Evolutionary conservation across 2,113 vertebrate genomes (phyloP).

Genomic region (Phasianus colchicus): DNA sequence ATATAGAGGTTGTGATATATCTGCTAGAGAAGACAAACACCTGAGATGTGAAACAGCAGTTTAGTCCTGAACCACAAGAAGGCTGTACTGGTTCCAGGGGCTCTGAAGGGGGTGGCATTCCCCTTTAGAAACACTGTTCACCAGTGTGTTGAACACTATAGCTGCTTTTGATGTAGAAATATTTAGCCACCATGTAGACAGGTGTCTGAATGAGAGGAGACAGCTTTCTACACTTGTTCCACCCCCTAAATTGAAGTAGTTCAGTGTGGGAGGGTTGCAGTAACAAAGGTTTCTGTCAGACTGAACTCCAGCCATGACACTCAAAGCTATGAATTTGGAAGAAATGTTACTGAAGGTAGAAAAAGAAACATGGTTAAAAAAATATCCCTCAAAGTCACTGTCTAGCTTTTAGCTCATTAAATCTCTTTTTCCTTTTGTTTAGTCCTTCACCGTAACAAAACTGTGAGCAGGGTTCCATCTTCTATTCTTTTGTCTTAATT

Average conservation of each 20-base stretch:
- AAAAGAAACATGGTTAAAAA: background rate
- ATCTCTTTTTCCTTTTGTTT: background rate
- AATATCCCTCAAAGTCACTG: background rate
- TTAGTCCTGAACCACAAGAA: background rate
- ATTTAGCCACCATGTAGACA: background rate
- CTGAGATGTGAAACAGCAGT: background rate
- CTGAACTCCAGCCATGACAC: background rate
- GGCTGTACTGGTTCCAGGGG: background rate
- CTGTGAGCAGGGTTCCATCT: background rate
- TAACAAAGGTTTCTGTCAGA: background rate
- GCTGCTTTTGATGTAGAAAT: background rate
- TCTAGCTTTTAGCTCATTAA: background rate
- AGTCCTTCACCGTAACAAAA: background rate
- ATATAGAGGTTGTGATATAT: background rate
- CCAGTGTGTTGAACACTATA: background rate
- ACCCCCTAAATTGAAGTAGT: background rate
- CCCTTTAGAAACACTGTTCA: background rate
- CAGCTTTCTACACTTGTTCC: background rate
- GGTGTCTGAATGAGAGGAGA: background rate
- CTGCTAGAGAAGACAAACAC: background rate
- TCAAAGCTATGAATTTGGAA: background rate
- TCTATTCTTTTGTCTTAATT: conserved; percentile 2
- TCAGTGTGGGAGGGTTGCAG: background rate
- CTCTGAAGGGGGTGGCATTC: background rate
- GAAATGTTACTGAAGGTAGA: background rate